A percentile compares a stretch with the other conserved stretches of the same genome.
phyloP scores from a whole-genome alignment of 92 coral and sea anemone species.

The Phenganax subtilis region DNA sequence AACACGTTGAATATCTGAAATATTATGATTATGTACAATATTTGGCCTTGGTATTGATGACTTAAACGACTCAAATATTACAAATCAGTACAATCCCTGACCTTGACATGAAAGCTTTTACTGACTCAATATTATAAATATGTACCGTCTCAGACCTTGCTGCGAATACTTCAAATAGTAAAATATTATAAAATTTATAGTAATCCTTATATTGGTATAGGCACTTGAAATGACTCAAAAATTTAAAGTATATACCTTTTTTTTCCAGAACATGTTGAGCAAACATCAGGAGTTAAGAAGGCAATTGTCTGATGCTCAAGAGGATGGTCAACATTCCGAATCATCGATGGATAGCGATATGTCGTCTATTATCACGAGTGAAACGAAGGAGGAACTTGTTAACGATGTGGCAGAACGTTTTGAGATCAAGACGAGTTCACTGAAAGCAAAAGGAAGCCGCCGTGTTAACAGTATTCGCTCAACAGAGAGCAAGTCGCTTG shows the following conservation, averaged over 20 bases:
- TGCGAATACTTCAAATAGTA: too few species aligned
- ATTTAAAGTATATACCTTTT: background rate
- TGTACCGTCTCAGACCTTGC: too few species aligned
- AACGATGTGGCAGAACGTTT: slow-evolving; percentile 47
- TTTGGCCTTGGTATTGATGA: too few species aligned
- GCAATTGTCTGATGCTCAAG: slow-evolving; percentile 2
- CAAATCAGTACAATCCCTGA: too few species aligned
- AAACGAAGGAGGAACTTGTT: slow-evolving; percentile 37
- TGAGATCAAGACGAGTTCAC: slow-evolving; percentile 9
- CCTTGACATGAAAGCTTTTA: too few species aligned
- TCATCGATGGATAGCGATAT: slow-evolving; percentile 32
- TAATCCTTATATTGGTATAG: too few species aligned
- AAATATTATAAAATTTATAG: too few species aligned
- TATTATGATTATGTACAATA: too few species aligned
- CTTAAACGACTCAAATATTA: too few species aligned
- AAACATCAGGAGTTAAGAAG: slow-evolving; percentile 7
- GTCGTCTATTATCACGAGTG: slow-evolving; percentile 18
- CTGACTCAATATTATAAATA: too few species aligned
- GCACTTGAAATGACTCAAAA: background rate
- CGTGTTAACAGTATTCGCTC: slow-evolving; percentile 40
- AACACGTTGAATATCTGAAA: too few species aligned
- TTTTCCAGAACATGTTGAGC: slow-evolving; percentile 2
- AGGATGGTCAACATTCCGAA: slow-evolving; percentile 39
- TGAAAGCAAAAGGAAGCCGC: slow-evolving; percentile 12
- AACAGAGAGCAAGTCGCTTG: slow-evolving; percentile 87